phyloP scores from a whole-genome alignment of 2,797 vertebrate species.

The Lerista edwardsae region DNA sequence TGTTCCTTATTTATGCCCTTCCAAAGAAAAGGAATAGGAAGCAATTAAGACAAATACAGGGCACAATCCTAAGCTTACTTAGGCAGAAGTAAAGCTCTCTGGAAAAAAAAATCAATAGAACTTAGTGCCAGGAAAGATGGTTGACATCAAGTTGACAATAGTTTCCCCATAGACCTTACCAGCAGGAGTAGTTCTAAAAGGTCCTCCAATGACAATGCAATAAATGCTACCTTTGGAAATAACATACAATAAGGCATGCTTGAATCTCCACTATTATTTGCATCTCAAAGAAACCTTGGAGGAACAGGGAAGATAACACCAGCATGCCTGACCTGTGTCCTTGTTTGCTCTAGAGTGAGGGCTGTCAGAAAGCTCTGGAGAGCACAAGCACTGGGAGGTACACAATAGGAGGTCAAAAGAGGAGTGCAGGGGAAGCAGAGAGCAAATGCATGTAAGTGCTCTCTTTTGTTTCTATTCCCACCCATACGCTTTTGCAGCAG shows the following conservation, averaged over 20 bases:
- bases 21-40: neutral
- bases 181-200: neutral
- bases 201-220: neutral
- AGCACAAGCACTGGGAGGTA: neutral
- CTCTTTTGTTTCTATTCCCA: neutral
- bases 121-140: neutral
- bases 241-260: neutral
- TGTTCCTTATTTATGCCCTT: neutral
- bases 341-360: neutral
- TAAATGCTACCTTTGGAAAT: neutral
- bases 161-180: neutral
- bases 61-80: neutral
- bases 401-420: neutral
- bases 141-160: neutral
- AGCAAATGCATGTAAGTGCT: neutral
- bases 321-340: neutral
- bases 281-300: neutral
- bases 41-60: neutral
- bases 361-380: neutral
- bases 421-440: neutral
- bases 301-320: neutral
- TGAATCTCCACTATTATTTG: neutral
- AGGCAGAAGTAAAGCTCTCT: neutral
- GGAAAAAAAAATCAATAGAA: neutral
- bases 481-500: neutral